Percentiles rank a stretch among this genome's conserved stretches.
Evolutionary conservation across 2,888 invertebrate genomes (phyloP).

Genomic region (Rhamnusium bicolor): DNA sequence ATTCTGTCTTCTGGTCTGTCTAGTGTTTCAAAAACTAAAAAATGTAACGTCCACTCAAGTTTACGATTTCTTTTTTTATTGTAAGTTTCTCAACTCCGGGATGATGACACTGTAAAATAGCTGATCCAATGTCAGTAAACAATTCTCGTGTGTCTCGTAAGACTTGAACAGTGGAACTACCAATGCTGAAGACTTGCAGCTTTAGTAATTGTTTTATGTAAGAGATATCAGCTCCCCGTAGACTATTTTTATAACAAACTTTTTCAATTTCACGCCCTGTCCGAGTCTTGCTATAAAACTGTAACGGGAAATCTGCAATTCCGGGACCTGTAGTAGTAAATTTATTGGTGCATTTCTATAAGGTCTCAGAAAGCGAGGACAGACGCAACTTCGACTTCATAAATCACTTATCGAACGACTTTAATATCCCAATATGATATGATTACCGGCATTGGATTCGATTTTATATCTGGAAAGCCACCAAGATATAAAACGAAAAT

Average conservation of each 20-base stretch:
- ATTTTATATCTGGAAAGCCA: constrained; percentile 50
- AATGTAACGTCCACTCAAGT: constrained; percentile 1
- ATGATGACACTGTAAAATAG: constrained; percentile 37
- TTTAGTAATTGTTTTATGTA: constrained; percentile 64
- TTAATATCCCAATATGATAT: constrained; percentile 67
- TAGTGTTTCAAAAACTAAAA: background rate
- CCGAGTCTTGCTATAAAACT: constrained; percentile 67
- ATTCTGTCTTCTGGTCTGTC: background rate
- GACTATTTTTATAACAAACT: constrained; percentile 68
- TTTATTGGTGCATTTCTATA: constrained; percentile 67
- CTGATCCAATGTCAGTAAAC: constrained; percentile 50
- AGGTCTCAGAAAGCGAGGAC: constrained; percentile 58
- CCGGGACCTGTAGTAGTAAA: constrained; percentile 57
- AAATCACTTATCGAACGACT: constrained; percentile 66
- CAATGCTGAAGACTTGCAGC: constrained; percentile 45
- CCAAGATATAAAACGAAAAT: constrained; percentile 55
- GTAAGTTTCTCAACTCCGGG: background rate
- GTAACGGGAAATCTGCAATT: constrained; percentile 68
- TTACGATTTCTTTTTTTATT: constrained; percentile 8
- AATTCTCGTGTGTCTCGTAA: constrained; percentile 53
- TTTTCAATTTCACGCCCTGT: constrained; percentile 70
- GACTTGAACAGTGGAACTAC: constrained; percentile 36
- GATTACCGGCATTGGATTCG: constrained; percentile 61
- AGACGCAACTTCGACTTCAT: constrained; percentile 60
- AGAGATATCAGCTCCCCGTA: constrained; percentile 62